Evolutionary conservation across 1,140 invertebrate genomes (phyloP), one percentile per base, ranked within the genome.

Genomic region (Choristoneura fumiferana): DNA sequence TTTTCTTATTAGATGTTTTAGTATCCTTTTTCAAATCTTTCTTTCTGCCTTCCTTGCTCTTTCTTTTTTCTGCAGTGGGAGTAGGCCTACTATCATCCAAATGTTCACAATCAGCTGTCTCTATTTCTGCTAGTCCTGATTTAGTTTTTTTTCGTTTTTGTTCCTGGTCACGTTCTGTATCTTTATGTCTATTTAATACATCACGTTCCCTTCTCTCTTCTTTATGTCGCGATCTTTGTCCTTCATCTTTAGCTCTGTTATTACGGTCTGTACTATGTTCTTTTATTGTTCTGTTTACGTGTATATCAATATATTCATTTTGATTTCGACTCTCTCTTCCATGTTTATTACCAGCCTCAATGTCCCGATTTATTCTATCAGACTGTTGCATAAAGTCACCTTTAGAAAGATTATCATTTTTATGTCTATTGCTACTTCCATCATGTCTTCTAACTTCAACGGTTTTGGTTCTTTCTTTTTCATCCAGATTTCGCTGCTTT

Each of bases 1-100:
- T 14, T 34, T 58, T 58, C 43, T 79, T 83, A 13, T 6, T 56
- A 1, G 43, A 43, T 18, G 43, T 22, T 12, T 49, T 49, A 6
- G 22, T 79, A n/a, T n/a, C n/a, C n/a, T n/a, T n/a, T n/a, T n/a
- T n/a, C n/a, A n/a, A n/a, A n/a, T n/a, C n/a, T n/a, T n/a, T n/a
- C 35, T 71, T 80, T 65, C 57, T 62, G 38, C 13, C 12, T 43
- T 58, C 52, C 43, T 79, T 83, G 8, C 8, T 57, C 8, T 45
- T 56, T 29, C 15, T 54, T 39, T 39, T 57, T 57, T 63, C 68
- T 36, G 39, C 56, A 14, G 0, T 59, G 22, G 68, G 66, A 57
- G 2, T 3, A 4, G 37, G 17, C n/a, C n/a, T 8, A n/a, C 9
- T 45, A 2, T 49, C 57, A 36, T 36, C 35, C 29, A 8, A 15